Base-by-base conservation (phyloP, 2,113 vertebrate genomes). In the Hypanus sabinus region DNA sequence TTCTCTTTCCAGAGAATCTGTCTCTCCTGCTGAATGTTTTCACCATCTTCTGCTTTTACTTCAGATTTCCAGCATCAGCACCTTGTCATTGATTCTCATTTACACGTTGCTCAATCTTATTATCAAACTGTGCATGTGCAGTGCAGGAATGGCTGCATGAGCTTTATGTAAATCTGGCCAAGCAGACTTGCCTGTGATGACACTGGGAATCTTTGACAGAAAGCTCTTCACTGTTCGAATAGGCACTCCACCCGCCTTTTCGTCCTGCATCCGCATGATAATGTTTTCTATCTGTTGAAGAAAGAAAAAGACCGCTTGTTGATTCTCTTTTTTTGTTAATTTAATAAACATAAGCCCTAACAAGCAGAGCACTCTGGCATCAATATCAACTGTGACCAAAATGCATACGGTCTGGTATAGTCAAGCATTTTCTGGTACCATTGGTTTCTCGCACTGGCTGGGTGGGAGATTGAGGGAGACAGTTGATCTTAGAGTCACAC, bases 211-310 rank as follows among this genome's bases (percentile, higher is more conserved):
- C 97, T 99, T 99, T 94, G 98, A 99, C 95, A 99, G 97, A 96
- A 99, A 99, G 96, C 98, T 99, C 97, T 99, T 99, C 95, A 99
- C 98, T 5, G 98, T 99, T 94, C 98, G 97, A 95, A 99, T 97
- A 90, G 98, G 97, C 73, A 99, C 98, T 9, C 98, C 98, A 20
- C 98, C 98, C 0, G 97, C 96, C 96, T 98, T 99, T 96, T 99
- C 98, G 95, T 99, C 98, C 94, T 99, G 98, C 97, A 99, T 98
- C 95, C 97, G 97, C 0, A 97, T 98, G 94, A 99, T 96, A 0
- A 99, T 97, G 94, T 98, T 98, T 97, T 99, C 98, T 94, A 99
- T 99, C 98, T 99, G 96, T 68, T 95, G 96, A 94, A 95, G 88
- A 79, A 95, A 95, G 94, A 95, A 65, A 79, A 79, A 65, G 16